Conservation (phyloP, 1,140 invertebrate species). For the Drosophila ogumai region DNA sequence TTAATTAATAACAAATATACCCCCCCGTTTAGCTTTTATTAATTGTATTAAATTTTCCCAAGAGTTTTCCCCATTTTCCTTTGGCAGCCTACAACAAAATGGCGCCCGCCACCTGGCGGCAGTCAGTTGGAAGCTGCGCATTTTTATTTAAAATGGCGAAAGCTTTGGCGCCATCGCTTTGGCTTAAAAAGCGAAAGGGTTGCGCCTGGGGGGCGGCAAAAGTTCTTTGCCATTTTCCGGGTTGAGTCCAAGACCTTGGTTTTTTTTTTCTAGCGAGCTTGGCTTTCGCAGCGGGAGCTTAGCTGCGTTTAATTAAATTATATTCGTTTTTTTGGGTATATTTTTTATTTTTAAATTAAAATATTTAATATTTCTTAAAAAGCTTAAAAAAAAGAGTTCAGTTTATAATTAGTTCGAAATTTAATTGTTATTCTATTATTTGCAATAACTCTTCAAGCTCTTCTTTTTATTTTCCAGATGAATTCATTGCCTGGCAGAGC, state of each 20-base stretch:
- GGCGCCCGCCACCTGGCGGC: constrained; percentile 57
- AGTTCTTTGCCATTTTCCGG: constrained; percentile 24
- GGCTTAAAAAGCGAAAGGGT: constrained; percentile 81
- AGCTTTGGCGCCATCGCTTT: constrained; percentile 76
- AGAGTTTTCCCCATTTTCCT: constrained; percentile 5
- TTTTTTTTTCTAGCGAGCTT: constrained; percentile 15
- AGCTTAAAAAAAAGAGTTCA: background rate
- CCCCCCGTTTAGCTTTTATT: background rate
- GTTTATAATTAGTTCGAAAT: background rate
- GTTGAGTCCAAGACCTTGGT: constrained; percentile 8
- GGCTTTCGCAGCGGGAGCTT: background rate
- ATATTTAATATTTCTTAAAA: background rate
- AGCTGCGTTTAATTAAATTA: background rate
- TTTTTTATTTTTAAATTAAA: background rate
- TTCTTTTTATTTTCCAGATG: background rate
- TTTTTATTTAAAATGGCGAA: constrained; percentile 82
- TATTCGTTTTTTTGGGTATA: background rate
- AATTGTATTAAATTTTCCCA: background rate
- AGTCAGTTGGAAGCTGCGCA: constrained; percentile 33
- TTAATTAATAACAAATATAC: background rate
- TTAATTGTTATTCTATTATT: background rate
- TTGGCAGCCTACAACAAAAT: background rate
- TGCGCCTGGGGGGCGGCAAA: constrained; percentile 44
- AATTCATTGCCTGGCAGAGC: background rate
- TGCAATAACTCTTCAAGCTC: background rate